Evolutionary conservation across 37 sponge, comb jelly and placozoan genomes (phyloP), one percentile per base, ranked within the genome.

Genomic region (Diacarnus erythraeanus): DNA sequence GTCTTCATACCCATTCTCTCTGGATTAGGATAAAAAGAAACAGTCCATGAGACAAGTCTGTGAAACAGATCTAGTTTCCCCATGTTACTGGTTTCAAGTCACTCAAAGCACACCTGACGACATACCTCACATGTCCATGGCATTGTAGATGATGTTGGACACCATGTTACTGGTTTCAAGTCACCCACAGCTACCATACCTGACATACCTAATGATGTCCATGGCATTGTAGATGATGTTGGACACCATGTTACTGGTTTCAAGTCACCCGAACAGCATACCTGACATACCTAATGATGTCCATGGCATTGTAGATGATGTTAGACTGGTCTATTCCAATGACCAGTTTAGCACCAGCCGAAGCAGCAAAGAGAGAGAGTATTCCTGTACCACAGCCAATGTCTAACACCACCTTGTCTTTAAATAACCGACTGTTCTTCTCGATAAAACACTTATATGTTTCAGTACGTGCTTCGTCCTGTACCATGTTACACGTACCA

Each of bases 321-420:
- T 47, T 80, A 30, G 94, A 94, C 9, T 77, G 43, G 82, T 94
- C 94, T n/a, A 94, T 82, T 27, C 77, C 91, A n/a, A 57, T 40
- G 54, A 94, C 91, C 29, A 59, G 64, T 31, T 37, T 66, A n/a
- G 91, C 90, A 43, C 94, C 94, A 42, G 82, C 75, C 59, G 25
- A 21, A 30, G 88, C 88, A 2, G 94, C 94, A 74, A 94, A 74
- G 84, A 94, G 69, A 22, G 92, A 90, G 56, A 94, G 74, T 27
- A 94, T 83, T 17, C 92, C 94, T 57, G 92, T 94, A 17, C 94
- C 94, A 83, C 94, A 94, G 2, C 94, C 94, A 68, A 94, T 77
- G 77, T 94, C 94, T 74, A 94, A 35, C 21, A 93, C 94, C 2
- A 84, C 75, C 58, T 92, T 88, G 54, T 83, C 92, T 61, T 77